phyloP scores from a whole-genome alignment of 2,888 invertebrate genomes.

The Aphodius sticticus region DNA sequence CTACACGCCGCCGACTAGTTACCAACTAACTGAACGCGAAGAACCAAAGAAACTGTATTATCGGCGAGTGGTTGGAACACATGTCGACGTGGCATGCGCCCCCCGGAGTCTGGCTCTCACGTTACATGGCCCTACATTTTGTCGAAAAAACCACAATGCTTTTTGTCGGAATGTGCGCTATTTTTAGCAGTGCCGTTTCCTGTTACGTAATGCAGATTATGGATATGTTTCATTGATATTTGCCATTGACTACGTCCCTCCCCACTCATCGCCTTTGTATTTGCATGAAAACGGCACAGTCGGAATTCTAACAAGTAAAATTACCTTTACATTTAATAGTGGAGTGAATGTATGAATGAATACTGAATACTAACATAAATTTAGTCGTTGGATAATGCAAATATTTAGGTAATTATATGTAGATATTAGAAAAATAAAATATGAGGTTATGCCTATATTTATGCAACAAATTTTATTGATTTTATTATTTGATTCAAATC shows the following conservation, averaged over 20 bases:
- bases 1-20: neutral
- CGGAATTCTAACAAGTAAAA: conserved; percentile 5
- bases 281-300: conserved; percentile 15
- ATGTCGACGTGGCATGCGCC: conserved; percentile 35
- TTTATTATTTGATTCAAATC: too few species aligned
- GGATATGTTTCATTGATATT: conserved; percentile 4
- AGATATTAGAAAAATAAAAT: too few species aligned
- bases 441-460: too few species aligned
- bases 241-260: neutral
- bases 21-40: neutral
- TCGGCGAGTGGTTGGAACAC: conserved; percentile 37
- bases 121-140: conserved; percentile 34
- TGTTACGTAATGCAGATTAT: conserved; percentile 20
- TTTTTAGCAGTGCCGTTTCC: conserved; percentile 21
- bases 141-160: conserved; percentile 28
- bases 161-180: conserved; percentile 23
- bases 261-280: neutral
- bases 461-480: too few species aligned
- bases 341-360: neutral
- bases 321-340: conserved; percentile 10
- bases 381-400: neutral
- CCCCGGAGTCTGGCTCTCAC: conserved; percentile 37
- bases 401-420: neutral
- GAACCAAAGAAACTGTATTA: neutral
- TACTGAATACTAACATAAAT: neutral